Conservation (phyloP, 2,888 invertebrate genomes). For the Nysson spinosus region DNA sequence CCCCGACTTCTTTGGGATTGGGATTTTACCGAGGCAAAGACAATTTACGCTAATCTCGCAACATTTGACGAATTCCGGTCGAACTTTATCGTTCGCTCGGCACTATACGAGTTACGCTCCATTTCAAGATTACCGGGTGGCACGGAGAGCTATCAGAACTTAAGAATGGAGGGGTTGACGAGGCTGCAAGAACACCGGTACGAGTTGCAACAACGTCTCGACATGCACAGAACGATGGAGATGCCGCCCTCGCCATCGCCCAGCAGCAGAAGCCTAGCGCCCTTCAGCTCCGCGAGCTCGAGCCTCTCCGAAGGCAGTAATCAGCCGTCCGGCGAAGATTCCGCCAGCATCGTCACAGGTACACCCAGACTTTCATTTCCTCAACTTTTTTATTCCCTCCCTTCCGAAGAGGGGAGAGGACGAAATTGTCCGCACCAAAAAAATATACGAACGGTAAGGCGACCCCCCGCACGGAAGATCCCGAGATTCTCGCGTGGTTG, state of each 20-base stretch:
- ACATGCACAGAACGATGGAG: slow-evolving; percentile 78
- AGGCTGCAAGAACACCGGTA: slow-evolving; percentile 76
- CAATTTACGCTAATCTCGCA: slow-evolving; percentile 72
- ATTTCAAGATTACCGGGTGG: slow-evolving; percentile 74
- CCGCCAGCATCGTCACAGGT: slow-evolving; percentile 93
- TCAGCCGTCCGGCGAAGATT: slow-evolving; percentile 78
- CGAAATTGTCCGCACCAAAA: neutral
- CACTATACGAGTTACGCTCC: slow-evolving; percentile 51
- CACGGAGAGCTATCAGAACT: slow-evolving; percentile 75
- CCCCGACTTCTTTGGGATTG: slow-evolving; percentile 3
- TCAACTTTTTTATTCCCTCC: slow-evolving; percentile 46
- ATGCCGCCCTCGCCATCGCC: slow-evolving; percentile 90
- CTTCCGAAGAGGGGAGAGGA: neutral
- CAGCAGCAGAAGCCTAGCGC: slow-evolving; percentile 87
- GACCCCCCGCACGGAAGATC: slow-evolving; percentile 12
- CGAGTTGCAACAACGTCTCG: slow-evolving; percentile 75
- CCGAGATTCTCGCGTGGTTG: slow-evolving; percentile 15
- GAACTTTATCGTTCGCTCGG: slow-evolving; percentile 25
- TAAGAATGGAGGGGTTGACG: slow-evolving; percentile 76
- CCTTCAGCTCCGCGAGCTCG: slow-evolving; percentile 94
- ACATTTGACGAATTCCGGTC: slow-evolving; percentile 22
- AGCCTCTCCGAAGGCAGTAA: slow-evolving; percentile 87
- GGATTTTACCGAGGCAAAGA: slow-evolving; percentile 64
- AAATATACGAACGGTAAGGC: neutral
- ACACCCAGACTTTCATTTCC: slow-evolving; percentile 69